These are phyloP conservation scores for Lasioglossum baleicum DNA, from an alignment of 1,140 invertebrate species.

Conservation along the genomic window DNA sequence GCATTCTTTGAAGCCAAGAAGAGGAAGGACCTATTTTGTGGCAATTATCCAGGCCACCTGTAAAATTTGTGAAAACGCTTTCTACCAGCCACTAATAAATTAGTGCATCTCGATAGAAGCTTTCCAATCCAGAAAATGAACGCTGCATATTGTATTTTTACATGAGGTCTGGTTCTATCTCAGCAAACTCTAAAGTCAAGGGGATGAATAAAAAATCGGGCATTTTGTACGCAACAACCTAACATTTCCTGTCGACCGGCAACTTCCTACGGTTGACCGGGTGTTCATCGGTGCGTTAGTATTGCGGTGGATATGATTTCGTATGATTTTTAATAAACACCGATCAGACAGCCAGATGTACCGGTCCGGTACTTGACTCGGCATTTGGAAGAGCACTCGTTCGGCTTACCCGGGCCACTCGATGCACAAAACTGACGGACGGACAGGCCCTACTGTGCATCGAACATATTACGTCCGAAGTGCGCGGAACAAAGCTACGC, in stretches of 20 bases:
- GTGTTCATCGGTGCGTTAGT: background rate
- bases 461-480: conserved; percentile 73
- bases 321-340: conserved; percentile 79
- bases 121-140: too few relatives aligned
- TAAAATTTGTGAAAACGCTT: too few relatives aligned
- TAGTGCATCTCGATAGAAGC: too few relatives aligned
- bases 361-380: conserved; percentile 72
- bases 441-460: conserved; percentile 69
- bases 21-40: too few relatives aligned
- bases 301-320: conserved; percentile 55
- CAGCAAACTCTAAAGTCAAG: too few relatives aligned
- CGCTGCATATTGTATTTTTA: too few relatives aligned
- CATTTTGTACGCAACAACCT: too few relatives aligned
- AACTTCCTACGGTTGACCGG: background rate
- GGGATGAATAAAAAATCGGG: too few relatives aligned
- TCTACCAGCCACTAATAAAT: too few relatives aligned
- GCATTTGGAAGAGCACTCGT: conserved; percentile 66
- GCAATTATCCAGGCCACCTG: too few relatives aligned
- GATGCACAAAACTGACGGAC: conserved; percentile 74
- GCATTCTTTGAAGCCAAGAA: too few relatives aligned
- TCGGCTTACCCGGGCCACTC: conserved; percentile 70
- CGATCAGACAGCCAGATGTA: conserved; percentile 78
- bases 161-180: too few relatives aligned
- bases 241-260: background rate
- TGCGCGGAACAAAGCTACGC: conserved; percentile 72